Percentiles rank a stretch among this genome's conserved stretches.
Evolutionary conservation across 2,113 vertebrate genomes (phyloP).

Genomic region (Hiodon alosoides): DNA sequence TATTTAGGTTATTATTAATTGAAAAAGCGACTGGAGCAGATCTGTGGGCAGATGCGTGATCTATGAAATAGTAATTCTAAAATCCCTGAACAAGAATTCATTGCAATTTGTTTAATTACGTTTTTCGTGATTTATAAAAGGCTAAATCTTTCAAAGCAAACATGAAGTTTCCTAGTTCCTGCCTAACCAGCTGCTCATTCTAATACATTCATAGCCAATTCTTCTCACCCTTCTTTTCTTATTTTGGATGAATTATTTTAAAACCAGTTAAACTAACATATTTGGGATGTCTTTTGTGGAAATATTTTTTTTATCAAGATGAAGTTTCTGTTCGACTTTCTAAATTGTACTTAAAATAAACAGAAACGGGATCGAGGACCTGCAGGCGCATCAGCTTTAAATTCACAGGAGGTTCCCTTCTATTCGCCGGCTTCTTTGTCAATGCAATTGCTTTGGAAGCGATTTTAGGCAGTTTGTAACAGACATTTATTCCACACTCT

Average conservation of each 20-base stretch:
- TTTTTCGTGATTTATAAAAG: background rate
- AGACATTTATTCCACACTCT: background rate
- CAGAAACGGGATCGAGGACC: conserved; percentile 15
- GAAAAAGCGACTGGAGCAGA: background rate
- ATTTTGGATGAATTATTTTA: background rate
- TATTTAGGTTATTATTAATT: background rate
- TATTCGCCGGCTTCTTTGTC: conserved; percentile 6
- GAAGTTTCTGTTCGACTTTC: conserved; percentile 54
- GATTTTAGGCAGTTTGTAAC: conserved; percentile 2
- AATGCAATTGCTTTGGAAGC: conserved; percentile 8
- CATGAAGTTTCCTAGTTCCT: conserved; percentile 12
- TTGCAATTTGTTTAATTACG: background rate
- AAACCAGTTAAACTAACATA: background rate
- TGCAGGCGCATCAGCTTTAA: conserved; percentile 25
- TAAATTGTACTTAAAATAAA: conserved; percentile 52
- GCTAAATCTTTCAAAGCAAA: background rate
- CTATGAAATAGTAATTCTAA: background rate
- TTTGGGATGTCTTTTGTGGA: conserved; percentile 22
- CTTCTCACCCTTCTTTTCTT: background rate
- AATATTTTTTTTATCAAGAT: conserved; percentile 41
- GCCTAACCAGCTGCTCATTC: conserved; percentile 2
- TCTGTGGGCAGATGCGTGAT: background rate
- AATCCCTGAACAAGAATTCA: too few relatives aligned
- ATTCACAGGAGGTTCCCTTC: background rate
- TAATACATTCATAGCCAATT: conserved; percentile 2